Percentiles rank a stretch among this genome's conserved stretches.
phyloP scores from a whole-genome alignment of 2,113 vertebrate species.

The Garra rufa region DNA sequence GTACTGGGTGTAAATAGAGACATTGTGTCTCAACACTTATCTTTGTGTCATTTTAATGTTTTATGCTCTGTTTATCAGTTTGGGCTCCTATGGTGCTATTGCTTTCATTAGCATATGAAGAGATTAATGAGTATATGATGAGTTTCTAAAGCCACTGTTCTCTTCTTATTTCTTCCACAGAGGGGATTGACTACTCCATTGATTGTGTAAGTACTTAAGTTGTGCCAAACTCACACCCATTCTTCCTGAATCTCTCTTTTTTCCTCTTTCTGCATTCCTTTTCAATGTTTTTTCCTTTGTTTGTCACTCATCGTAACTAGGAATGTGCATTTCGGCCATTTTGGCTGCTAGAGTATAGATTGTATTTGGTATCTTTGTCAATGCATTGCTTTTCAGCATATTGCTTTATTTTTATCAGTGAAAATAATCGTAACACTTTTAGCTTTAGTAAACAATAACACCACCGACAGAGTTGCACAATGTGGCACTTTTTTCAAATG shows the following conservation, averaged over 20 bases:
- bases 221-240: background rate
- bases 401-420: too few species aligned
- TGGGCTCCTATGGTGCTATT: background rate
- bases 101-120: background rate
- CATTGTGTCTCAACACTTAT: background rate
- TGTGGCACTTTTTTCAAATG: too few species aligned
- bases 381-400: too few species aligned
- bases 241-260: slow-evolving; percentile 3
- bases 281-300: slow-evolving; percentile 63
- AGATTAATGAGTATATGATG: background rate
- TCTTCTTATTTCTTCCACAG: slow-evolving; percentile 62
- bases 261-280: slow-evolving; percentile 51
- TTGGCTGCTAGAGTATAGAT: background rate
- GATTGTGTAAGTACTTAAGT: slow-evolving; percentile 72
- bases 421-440: too few species aligned
- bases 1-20: background rate
- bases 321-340: background rate
- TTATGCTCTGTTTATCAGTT: background rate
- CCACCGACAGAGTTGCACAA: too few species aligned
- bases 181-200: slow-evolving; percentile 71
- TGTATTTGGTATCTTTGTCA: slow-evolving; percentile 45
- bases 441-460: too few species aligned
- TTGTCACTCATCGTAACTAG: background rate
- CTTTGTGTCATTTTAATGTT: background rate
- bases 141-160: background rate